These are phyloP conservation scores for Stegastes partitus DNA, from an alignment of 2,113 vertebrate species.

Conservation along the genomic window DNA sequence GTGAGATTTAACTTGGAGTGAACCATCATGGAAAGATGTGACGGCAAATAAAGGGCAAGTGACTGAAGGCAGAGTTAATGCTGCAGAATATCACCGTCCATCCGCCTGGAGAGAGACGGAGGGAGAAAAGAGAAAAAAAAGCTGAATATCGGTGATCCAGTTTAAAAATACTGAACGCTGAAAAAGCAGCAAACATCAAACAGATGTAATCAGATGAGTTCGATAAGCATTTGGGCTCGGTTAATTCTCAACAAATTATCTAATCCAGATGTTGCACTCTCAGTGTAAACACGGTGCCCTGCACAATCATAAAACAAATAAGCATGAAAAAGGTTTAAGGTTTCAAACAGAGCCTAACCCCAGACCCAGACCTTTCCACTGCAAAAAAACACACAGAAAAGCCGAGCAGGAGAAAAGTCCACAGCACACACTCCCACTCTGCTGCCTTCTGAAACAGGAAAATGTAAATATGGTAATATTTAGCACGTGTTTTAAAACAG, in stretches of 20 bases:
- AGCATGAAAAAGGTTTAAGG: constrained; percentile 91
- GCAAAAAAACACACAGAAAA: constrained; percentile 49
- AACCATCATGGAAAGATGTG: constrained; percentile 68
- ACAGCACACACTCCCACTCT: constrained; percentile 75
- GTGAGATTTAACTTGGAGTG: constrained; percentile 68
- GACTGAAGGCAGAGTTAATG: constrained; percentile 23
- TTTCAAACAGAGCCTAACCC: constrained; percentile 90
- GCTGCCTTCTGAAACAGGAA: constrained; percentile 88
- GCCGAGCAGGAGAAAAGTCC: constrained; percentile 62
- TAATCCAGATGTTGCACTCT: constrained; percentile 97
- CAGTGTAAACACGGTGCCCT: constrained; percentile 92
- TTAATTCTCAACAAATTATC: constrained; percentile 99
- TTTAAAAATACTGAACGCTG: constrained; percentile 64
- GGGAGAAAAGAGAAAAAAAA: constrained; percentile 61
- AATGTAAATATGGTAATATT: constrained; percentile 93
- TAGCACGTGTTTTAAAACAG: constrained; percentile 89
- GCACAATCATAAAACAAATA: constrained; percentile 97
- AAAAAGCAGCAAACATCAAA: constrained; percentile 77
- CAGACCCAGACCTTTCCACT: constrained; percentile 83
- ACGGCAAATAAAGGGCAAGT: constrained; percentile 28
- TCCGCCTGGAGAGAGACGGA: constrained; percentile 62
- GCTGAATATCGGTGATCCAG: constrained; percentile 41
- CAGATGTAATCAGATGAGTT: constrained; percentile 88
- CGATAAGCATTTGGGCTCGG: constrained; percentile 89
- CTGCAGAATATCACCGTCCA: constrained; percentile 41